Evolutionary conservation across 2,888 invertebrate genomes (phyloP).

Genomic region (Lasiommata megera): DNA sequence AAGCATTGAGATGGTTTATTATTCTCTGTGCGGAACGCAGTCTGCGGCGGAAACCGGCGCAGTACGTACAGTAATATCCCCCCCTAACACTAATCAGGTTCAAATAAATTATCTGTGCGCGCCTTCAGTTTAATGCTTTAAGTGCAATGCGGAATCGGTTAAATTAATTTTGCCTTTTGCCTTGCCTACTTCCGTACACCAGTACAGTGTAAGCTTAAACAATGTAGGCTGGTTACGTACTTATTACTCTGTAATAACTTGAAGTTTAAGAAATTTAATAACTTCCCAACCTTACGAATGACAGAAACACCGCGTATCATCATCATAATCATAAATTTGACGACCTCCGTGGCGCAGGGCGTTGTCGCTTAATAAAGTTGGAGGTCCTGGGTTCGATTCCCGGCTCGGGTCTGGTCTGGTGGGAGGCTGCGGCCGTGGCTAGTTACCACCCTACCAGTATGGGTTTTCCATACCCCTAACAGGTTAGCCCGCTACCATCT

Average conservation of each 20-base stretch:
- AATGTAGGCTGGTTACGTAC: neutral
- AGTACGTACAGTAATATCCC: slow-evolving; percentile 34
- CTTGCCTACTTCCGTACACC: neutral
- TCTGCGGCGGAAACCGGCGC: slow-evolving; percentile 33
- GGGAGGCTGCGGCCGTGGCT: too few species aligned
- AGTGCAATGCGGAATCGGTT: slow-evolving; percentile 24
- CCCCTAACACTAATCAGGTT: slow-evolving; percentile 42
- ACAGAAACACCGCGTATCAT: too few species aligned
- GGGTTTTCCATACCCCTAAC: too few species aligned
- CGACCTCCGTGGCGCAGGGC: too few species aligned
- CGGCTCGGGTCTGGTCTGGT: too few species aligned
- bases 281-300: too few species aligned
- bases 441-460: too few species aligned
- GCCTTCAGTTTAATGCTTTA: slow-evolving; percentile 33
- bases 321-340: too few species aligned
- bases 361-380: too few species aligned
- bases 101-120: slow-evolving; percentile 42
- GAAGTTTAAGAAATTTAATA: too few species aligned
- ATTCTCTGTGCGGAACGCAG: slow-evolving; percentile 21
- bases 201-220: neutral
- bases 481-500: too few species aligned
- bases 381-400: too few species aligned
- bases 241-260: neutral
- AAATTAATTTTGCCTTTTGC: slow-evolving; percentile 18
- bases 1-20: neutral